Base-by-base conservation (phyloP, 2,888 invertebrate genomes). In the Lasioglossum vierecki region DNA sequence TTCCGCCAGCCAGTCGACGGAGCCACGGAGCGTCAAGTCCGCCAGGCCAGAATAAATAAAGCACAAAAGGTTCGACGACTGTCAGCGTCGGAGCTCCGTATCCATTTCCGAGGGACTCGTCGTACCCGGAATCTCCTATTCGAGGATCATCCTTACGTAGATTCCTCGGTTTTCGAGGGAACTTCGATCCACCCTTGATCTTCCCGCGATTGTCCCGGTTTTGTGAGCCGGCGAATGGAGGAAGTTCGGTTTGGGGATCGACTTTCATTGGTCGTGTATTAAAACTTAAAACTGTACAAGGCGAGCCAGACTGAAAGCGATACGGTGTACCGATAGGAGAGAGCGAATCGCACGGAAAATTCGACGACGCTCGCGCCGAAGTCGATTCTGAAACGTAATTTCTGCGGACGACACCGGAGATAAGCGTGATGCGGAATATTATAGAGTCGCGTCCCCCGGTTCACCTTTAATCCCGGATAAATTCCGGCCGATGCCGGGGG, bases 321-420 rank as follows among this genome's bases (percentile, higher is more conserved):
- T n/a, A 57, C n/a, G 53, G 53, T 57, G n/a, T 11, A 57, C 22
- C n/a, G 57, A 57, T n/a, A n/a, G 15, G 4, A 13, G n/a, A 57
- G 49, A 35, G 8, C 13, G 39, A n/a, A 70, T 66, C 70, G 78
- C 46, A 22, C n/a, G 78, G n/a, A 44, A 44, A 85, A 73, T 79
- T 74, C 63, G 76, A 53, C 75, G 60, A 44, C 78, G 49, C 8
- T 3, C 57, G 72, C 76, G 82, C 18, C 76, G 75, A 84, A 80
- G 79, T 53, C 66, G 71, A 49, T 57, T 39, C 39, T 80, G 82
- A 86, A 86, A 88, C 79, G 82, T 88, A 88, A 88, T 88, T 88
- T 84, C 88, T 88, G 88, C 79, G 84, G 82, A 84, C 88, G 88
- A 88, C 88, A 88, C 77, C 78, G 82, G 78, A 85, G 87, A 88